These are phyloP conservation scores for Eubasilissa splendida DNA, from an alignment of 2,888 invertebrate genomes.

Conservation along the genomic window DNA sequence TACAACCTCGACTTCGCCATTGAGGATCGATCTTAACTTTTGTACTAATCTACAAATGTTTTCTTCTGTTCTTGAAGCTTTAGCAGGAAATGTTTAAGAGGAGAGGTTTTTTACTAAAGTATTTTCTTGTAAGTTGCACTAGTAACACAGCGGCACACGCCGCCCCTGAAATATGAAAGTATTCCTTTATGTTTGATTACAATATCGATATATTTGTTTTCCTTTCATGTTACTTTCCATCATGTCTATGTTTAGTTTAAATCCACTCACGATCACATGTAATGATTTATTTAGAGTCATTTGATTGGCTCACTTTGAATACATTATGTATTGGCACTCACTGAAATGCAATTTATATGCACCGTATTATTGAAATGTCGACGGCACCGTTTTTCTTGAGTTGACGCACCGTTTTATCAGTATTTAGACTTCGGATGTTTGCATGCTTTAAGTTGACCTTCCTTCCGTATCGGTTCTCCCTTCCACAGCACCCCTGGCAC, in stretches of 20 bases:
- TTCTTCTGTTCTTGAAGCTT: conserved; percentile 58
- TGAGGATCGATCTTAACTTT: conserved; percentile 44
- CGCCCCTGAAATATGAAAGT: conserved; percentile 24
- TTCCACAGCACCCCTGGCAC: conserved; percentile 63
- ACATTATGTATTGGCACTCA: conserved; percentile 70
- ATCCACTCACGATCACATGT: conserved; percentile 82
- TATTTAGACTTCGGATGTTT: conserved; percentile 71
- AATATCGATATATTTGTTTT: conserved; percentile 45
- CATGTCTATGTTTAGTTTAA: conserved; percentile 49
- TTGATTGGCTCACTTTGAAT: conserved; percentile 42
- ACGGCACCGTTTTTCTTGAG: conserved; percentile 73
- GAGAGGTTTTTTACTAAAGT: conserved; percentile 55
- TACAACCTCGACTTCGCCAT: conserved; percentile 13
- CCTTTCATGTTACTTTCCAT: conserved; percentile 39
- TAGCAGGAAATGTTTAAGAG: conserved; percentile 59
- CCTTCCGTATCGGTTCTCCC: conserved; percentile 62
- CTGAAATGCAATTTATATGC: conserved; percentile 74
- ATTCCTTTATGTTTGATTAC: conserved; percentile 38
- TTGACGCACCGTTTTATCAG: conserved; percentile 73
- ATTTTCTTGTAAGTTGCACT: conserved; percentile 55
- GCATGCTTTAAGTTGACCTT: conserved; percentile 68
- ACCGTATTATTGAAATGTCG: conserved; percentile 68
- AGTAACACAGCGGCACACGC: conserved; percentile 45
- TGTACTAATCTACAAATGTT: conserved; percentile 59
- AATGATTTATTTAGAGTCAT: conserved; percentile 71